Percentiles rank a stretch among this genome's conserved stretches.
These are phyloP conservation scores for Ceratina japonica DNA, from an alignment of 1,140 invertebrate genomes.

Conservation along the genomic window DNA sequence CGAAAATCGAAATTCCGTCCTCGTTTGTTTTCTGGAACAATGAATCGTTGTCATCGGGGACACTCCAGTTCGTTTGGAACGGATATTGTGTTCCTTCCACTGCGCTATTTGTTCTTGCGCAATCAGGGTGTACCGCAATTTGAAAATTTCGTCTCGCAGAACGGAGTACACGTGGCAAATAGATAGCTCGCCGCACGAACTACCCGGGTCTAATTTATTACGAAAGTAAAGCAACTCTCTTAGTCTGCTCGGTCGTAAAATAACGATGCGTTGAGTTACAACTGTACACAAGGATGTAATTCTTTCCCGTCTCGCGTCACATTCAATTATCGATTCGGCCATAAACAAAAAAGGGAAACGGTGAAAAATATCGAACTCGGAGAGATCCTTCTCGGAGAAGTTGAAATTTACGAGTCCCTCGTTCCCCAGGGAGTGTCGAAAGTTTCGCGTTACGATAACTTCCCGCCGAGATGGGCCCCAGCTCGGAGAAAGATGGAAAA, in stretches of 20 bases:
- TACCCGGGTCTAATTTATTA: no score
- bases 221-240: no score
- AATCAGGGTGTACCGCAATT: no score
- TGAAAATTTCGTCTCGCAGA: no score
- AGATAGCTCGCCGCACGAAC: no score
- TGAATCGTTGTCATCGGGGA: not conserved
- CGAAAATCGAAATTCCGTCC: constrained; percentile 8
- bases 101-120: no score
- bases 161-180: no score
- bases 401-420: constrained; percentile 18
- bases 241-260: not conserved
- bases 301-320: not conserved
- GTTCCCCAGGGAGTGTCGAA: not conserved
- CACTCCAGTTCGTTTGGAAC: not conserved
- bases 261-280: not conserved
- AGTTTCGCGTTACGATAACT: constrained; percentile 5
- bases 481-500: not conserved
- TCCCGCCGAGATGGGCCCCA: not conserved
- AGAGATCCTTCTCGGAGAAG: not conserved
- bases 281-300: not conserved
- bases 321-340: not conserved
- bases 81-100: no score
- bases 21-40: not conserved
- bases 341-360: not conserved
- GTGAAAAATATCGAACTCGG: not conserved